These are phyloP conservation scores for Palythoa grandiflora DNA, from an alignment of 92 coral and sea anemone species.

Conservation along the genomic window DNA sequence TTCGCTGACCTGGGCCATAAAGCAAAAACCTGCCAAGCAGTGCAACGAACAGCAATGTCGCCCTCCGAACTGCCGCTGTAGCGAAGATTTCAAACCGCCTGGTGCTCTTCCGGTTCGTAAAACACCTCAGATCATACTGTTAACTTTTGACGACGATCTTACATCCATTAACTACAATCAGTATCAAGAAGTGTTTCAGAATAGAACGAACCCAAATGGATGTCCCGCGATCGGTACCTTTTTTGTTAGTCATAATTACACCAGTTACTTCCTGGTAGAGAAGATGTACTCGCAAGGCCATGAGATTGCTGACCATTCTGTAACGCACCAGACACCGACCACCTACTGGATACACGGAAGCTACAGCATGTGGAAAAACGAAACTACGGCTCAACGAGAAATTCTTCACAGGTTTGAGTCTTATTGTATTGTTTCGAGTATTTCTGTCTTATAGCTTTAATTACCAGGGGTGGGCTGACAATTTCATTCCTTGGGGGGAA, in stretches of 20 bases:
- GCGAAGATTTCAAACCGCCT: slow-evolving; percentile 77
- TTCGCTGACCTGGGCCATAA: not conserved
- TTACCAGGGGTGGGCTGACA: not conserved
- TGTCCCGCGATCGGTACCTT: slow-evolving; percentile 82
- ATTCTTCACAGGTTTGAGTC: slow-evolving; percentile 79
- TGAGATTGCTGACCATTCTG: slow-evolving; percentile 82
- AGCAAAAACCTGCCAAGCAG: slow-evolving; percentile 69
- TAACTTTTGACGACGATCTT: slow-evolving; percentile 83
- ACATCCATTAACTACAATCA: slow-evolving; percentile 55
- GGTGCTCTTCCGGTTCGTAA: slow-evolving; percentile 58
- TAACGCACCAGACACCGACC: slow-evolving; percentile 81
- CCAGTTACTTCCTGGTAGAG: slow-evolving; percentile 76
- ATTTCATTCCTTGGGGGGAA: not conserved
- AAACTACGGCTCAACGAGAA: slow-evolving; percentile 77
- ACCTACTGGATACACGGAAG: slow-evolving; percentile 72
- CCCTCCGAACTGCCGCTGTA: slow-evolving; percentile 81
- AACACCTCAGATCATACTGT: slow-evolving; percentile 81
- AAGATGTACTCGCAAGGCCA: slow-evolving; percentile 76
- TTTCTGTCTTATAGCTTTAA: too few relatives aligned
- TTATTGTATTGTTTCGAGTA: not conserved
- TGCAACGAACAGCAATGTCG: slow-evolving; percentile 74
- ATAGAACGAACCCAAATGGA: slow-evolving; percentile 74
- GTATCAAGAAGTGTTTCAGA: slow-evolving; percentile 70
- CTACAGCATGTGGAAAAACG: slow-evolving; percentile 79
- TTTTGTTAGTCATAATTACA: slow-evolving; percentile 79